These are phyloP conservation scores for Amorpha juglandis DNA, from an alignment of 2,888 invertebrate genomes.

Conservation along the genomic window DNA sequence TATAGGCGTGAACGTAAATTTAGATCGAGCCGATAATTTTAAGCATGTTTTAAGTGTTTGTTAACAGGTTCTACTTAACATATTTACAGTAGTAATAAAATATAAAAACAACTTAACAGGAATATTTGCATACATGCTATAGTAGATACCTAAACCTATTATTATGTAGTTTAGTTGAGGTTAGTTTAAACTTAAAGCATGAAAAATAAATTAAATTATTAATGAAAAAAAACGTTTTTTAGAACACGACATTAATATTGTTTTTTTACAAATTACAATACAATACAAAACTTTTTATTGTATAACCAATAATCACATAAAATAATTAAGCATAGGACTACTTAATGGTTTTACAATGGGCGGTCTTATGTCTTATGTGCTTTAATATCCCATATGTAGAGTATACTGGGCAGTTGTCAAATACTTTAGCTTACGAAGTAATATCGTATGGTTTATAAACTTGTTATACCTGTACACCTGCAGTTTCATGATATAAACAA, in stretches of 20 bases:
- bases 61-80: background rate
- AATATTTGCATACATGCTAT: background rate
- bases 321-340: no score
- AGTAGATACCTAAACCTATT: background rate
- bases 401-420: conserved; percentile 30
- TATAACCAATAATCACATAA: no score
- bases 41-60: conserved; percentile 13
- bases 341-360: no score
- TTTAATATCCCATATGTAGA: conserved; percentile 1
- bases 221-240: no score
- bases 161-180: background rate
- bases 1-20: conserved; percentile 9
- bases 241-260: no score
- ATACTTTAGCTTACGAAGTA: conserved; percentile 34
- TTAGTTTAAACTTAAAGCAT: no score
- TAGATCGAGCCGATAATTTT: conserved; percentile 17
- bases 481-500: conserved; percentile 38
- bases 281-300: no score
- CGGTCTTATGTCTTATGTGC: no score
- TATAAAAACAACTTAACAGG: background rate
- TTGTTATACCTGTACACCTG: conserved; percentile 31
- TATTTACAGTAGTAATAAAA: background rate
- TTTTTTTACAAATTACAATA: no score
- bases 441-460: conserved; percentile 31
- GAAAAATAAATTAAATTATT: no score